These are phyloP conservation scores for Rugalucina vietnamica DNA, from an alignment of 2,888 invertebrate genomes.

Conservation along the genomic window DNA sequence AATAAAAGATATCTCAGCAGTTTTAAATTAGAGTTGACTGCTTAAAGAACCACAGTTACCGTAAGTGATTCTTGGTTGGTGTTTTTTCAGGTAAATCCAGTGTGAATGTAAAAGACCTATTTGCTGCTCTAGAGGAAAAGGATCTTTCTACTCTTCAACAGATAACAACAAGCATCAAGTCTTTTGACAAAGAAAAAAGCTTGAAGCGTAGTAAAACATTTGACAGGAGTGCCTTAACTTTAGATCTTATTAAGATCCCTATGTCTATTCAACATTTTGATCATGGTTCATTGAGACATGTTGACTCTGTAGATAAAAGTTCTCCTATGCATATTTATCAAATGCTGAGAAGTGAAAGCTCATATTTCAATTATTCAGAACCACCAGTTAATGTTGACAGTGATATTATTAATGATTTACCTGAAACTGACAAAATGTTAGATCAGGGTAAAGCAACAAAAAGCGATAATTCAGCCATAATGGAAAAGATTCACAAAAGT, in stretches of 20 bases:
- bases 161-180: constrained; percentile 66
- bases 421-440: not conserved
- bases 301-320: constrained; percentile 68
- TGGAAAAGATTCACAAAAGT: not conserved
- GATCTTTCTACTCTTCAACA: constrained; percentile 55
- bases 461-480: not conserved
- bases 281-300: constrained; percentile 63
- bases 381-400: constrained; percentile 3
- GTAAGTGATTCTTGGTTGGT: too few relatives aligned
- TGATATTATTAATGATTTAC: not conserved
- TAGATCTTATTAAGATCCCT: constrained; percentile 59
- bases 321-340: constrained; percentile 72
- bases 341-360: constrained; percentile 47
- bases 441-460: not conserved
- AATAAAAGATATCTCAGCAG: too few relatives aligned
- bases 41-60: too few relatives aligned
- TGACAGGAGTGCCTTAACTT: constrained; percentile 61
- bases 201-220: constrained; percentile 62
- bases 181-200: constrained; percentile 65
- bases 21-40: too few relatives aligned
- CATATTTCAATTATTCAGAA: constrained; percentile 39
- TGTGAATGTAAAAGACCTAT: constrained; percentile 61
- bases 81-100: not conserved
- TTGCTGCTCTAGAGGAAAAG: constrained; percentile 70
- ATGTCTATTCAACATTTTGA: constrained; percentile 73